These are phyloP conservation scores for Gallinago undulata DNA, from an alignment of 2,113 vertebrate genomes.

Conservation along the genomic window DNA sequence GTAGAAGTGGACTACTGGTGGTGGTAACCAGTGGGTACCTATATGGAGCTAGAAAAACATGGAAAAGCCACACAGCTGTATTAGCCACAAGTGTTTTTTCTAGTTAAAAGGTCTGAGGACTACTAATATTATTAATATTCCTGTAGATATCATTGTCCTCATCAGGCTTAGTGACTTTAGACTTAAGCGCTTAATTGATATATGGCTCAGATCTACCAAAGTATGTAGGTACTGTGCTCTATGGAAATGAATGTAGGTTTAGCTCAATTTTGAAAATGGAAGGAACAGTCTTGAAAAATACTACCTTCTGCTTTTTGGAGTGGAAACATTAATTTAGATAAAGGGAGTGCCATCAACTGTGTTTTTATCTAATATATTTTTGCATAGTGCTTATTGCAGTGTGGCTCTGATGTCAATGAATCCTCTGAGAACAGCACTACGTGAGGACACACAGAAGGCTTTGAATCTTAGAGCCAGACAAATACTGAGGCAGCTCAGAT, in stretches of 20 bases:
- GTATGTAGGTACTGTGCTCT: not conserved
- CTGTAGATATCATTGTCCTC: not conserved
- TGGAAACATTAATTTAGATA: not conserved
- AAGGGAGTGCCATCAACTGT: not conserved
- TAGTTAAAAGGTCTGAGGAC: not conserved
- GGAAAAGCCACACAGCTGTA: not conserved
- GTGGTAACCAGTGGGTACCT: not conserved
- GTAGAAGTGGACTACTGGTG: not conserved
- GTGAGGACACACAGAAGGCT: not conserved
- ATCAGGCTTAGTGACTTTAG: not conserved
- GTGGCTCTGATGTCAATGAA: not conserved
- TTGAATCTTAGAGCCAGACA: not conserved
- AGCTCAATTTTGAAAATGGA: not conserved
- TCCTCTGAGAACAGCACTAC: not conserved
- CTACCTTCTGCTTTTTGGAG: not conserved
- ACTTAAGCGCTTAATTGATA: not conserved
- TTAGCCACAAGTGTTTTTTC: not conserved
- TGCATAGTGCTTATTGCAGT: not conserved
- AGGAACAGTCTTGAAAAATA: not conserved
- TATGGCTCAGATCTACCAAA: not conserved
- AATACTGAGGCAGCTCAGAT: not conserved
- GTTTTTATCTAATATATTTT: not conserved
- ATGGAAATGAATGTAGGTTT: not conserved
- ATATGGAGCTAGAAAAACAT: not conserved
- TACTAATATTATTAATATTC: not conserved